Base-by-base conservation (phyloP, 1,140 invertebrate genomes). In the Pseudomyrmex sp. region DNA sequence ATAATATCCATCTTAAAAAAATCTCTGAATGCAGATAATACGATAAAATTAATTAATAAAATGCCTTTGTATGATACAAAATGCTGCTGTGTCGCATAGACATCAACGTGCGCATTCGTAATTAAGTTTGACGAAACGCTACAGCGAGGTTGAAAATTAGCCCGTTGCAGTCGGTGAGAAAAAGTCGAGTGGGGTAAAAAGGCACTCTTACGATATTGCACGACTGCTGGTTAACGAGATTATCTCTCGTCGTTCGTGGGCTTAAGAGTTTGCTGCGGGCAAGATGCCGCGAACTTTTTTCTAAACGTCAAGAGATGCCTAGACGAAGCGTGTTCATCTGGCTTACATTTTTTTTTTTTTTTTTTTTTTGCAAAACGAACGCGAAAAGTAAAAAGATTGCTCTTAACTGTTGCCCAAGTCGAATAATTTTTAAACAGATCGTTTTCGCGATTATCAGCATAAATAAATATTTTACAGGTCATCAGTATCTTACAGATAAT, bases 91-190 rank as follows among this genome's bases (percentile, higher is more conserved):
- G 23, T 13, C 8, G 59, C 79, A 62, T 35, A 15, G 48, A 63
- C 65, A 74, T 80, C 70, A 58, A 63, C 70, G 23, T 87, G 82
- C 86, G 89, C 84, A 89, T 90, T 85, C 85, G 87, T 90, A 90
- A 92, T 92, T 92, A 89, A 80, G 88, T 89, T 91, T 88, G 85
- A 87, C 68, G 80, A 84, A 77, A 65, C 74, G 69, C 69, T 84
- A 84, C 62, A 70, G 72, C 61, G 62, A 63, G 58, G 66, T 62
- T 66, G 80, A 85, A 88, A 89, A 90, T 80, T 85, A 85, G 83
- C 66, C 52, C 13, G 50, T 73, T 35, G 73, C 50, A 26, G 44
- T 79, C 72, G 44, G 61, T 20, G 44, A 46, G 63, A 69, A 79
- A 56, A 62, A 74, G 20, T 87, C 80, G 84, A 92, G 90, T 89